Base-by-base conservation (phyloP, 2,888 invertebrate genomes). In the Drosophila fulvimacula region DNA sequence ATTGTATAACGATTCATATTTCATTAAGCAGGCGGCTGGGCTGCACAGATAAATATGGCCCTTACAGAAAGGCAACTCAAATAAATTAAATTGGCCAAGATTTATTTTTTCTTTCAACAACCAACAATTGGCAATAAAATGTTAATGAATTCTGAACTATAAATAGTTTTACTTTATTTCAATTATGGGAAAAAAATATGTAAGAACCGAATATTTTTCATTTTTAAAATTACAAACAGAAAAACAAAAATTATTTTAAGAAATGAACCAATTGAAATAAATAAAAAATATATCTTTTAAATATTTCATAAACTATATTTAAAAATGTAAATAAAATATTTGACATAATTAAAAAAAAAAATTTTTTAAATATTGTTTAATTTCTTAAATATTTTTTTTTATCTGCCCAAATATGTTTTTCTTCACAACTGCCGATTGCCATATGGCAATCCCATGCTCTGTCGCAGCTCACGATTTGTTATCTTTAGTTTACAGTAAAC, bases 1-100 rank as follows among this genome's bases (percentile, higher is more conserved):
- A 9, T 42, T 42, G 15, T 17, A 17, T 17, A 36, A 57, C 57
- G 24, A 44, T 36, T 42, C 19, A 44, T 15, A 42, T 32, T 53
- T 17, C n/a, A 4, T 4, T 52, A 24, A 17, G 15, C 27, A 3
- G 5, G 27, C 46, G 27, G 17, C 17, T 48, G 46, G 17, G 17
- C 5, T 27, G 1, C 46, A 30, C 27, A 46, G 21, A 48, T 30
- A 48, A n/a, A 27, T 27, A 0, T 11, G 6, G 30, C 11, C 17
- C 46, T 48, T 2, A 17, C 27, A 53, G 38, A 36, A 52, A 38
- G 52, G 2, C n/a, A 30, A 11, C n/a, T 3, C 2, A 48, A 48
- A 48, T 32, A 48, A 30, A 32, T 32, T 13, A 13, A 30, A 48
- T 32, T 27, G 44, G 7, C 7, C 44, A 24, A n/a, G 9, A 24